Conservation (phyloP, 2,797 vertebrate species). For the Pyrrhura leucotis region DNA sequence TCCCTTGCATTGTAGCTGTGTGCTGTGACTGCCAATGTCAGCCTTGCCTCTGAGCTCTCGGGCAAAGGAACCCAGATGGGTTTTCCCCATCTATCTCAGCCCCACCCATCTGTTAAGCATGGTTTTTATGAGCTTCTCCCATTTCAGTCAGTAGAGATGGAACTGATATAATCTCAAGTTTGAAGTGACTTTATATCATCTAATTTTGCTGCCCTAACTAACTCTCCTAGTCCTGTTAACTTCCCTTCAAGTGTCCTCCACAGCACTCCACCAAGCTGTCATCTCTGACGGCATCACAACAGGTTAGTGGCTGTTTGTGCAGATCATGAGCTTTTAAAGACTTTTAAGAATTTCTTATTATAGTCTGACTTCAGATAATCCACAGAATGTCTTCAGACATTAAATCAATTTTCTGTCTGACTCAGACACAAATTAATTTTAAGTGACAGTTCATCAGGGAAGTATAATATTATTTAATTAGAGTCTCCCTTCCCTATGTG, state of each 20-base stretch:
- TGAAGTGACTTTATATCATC: neutral
- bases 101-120: neutral
- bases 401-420: neutral
- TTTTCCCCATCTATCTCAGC: fast-evolving
- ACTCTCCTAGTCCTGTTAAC: neutral
- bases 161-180: neutral
- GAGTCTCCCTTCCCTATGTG: neutral
- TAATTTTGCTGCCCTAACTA: neutral
- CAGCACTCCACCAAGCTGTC: neutral
- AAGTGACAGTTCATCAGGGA: neutral
- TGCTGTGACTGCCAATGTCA: fast-evolving
- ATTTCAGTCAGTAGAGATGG: neutral
- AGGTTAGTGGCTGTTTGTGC: neutral
- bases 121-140: neutral
- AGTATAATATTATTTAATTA: neutral
- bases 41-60: neutral
- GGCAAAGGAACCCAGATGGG: neutral
- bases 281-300: neutral
- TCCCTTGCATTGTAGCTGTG: fast-evolving
- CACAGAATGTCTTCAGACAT: neutral
- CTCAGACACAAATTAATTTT: neutral
- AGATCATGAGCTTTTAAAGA: neutral
- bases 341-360: neutral
- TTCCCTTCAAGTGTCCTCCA: neutral
- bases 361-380: neutral